Evolutionary conservation across 2,113 vertebrate species (phyloP).

Genomic region (Coptodon bakossiorum): DNA sequence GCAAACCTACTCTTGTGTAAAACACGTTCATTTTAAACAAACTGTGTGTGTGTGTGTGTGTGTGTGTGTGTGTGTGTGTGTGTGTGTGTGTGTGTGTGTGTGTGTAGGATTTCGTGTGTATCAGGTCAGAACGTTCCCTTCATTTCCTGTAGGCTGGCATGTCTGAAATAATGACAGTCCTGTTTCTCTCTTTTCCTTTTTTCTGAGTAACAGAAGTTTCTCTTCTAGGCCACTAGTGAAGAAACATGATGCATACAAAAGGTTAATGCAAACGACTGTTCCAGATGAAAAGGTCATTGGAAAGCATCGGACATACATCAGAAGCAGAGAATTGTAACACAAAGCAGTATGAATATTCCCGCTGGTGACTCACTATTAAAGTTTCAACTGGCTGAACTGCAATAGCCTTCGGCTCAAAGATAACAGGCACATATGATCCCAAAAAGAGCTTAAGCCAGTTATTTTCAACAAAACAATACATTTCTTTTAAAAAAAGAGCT

Average conservation of each 20-base stretch:
- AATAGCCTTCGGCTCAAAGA: neutral
- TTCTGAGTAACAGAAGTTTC: constrained; percentile 3
- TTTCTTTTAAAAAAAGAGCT: neutral
- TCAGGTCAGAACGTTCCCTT: constrained; percentile 12
- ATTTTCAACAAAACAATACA: neutral
- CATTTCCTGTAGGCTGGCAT: constrained; percentile 22
- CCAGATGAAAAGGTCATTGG: constrained; percentile 55
- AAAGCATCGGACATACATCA: constrained; percentile 39
- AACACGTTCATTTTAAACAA: no score
- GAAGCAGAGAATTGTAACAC: neutral
- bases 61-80: no score
- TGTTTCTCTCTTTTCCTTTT: constrained; percentile 3
- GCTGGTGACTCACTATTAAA: neutral
- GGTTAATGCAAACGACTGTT: constrained; percentile 56
- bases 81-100: no score
- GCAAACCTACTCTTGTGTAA: no score
- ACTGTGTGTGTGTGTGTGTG: no score
- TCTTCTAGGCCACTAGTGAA: constrained; percentile 29
- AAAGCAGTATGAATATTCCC: neutral
- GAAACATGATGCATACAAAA: constrained; percentile 57
- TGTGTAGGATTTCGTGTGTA: neutral
- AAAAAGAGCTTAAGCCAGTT: neutral
- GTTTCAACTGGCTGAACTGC: neutral
- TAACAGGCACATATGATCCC: neutral
- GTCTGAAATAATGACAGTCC: constrained; percentile 35